phyloP scores from a whole-genome alignment of 64 coral and sea anemone species.

The Montipora efflorescens region DNA sequence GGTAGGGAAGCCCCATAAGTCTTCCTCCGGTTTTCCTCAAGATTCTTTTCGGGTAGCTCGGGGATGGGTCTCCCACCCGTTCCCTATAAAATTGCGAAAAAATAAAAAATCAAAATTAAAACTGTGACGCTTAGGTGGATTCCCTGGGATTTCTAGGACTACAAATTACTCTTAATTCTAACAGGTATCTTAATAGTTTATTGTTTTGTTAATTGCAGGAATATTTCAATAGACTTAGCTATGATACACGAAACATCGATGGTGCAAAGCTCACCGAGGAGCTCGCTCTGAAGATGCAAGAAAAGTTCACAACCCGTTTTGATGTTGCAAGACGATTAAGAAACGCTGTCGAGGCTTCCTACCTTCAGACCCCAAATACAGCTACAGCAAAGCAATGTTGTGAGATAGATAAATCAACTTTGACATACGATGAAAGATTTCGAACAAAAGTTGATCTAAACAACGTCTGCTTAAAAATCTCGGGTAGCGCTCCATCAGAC shows the following conservation, averaged over 20 bases:
- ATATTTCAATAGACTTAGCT: slow-evolving; percentile 5
- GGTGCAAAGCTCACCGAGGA: slow-evolving; percentile 4
- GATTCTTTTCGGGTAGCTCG: no score
- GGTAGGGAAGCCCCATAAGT: no score
- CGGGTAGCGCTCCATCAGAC: not conserved
- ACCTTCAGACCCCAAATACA: not conserved
- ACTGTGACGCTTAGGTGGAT: no score
- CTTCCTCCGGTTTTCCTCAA: no score
- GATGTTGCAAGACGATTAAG: not conserved
- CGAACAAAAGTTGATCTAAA: slow-evolving; percentile 6
- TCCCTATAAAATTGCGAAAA: no score
- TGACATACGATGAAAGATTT: slow-evolving; percentile 51
- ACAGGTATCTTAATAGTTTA: not conserved
- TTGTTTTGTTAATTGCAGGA: slow-evolving; percentile 2
- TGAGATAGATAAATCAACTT: slow-evolving; percentile 11
- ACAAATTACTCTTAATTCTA: no score
- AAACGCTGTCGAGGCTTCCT: slow-evolving; percentile 20
- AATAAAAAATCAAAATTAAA: no score
- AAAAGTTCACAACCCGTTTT: slow-evolving; percentile 43
- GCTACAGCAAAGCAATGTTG: slow-evolving; percentile 35
- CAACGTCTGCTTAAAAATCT: slow-evolving; percentile 42
- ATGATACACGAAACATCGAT: not conserved
- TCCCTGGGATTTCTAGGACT: no score
- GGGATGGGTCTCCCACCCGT: no score
- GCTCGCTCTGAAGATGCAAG: not conserved